A percentile compares a stretch with the other conserved stretches of the same genome.
phyloP scores from a whole-genome alignment of 2,797 vertebrate genomes.

The Helicolenus hilgendorfi region DNA sequence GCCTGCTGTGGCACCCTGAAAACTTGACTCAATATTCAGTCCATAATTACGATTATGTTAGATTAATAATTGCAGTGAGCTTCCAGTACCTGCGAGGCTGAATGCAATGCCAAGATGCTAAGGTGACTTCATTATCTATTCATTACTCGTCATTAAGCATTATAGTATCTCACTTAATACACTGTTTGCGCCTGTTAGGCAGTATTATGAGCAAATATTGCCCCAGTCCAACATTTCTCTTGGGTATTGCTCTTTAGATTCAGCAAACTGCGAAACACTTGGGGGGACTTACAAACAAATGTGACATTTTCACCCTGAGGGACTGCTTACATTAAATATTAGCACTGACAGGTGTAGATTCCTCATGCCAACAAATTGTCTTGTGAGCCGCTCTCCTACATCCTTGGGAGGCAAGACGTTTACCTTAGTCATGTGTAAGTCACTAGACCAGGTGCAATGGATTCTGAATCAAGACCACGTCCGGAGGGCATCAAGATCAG shows the following conservation, averaged over 20 bases:
- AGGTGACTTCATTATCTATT: conserved; percentile 81
- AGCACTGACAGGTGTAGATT: conserved; percentile 66
- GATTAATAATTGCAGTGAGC: conserved; percentile 81
- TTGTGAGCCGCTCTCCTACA: conserved; percentile 14
- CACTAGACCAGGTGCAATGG: neutral
- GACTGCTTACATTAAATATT: conserved; percentile 69
- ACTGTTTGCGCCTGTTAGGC: conserved; percentile 39
- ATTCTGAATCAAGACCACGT: neutral
- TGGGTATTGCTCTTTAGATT: conserved; percentile 32
- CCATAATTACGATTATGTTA: conserved; percentile 80
- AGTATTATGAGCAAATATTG: conserved; percentile 46
- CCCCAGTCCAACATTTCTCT: conserved; percentile 35
- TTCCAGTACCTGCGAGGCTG: conserved; percentile 57
- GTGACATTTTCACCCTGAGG: conserved; percentile 65
- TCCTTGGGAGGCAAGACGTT: conserved; percentile 3
- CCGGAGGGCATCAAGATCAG: neutral
- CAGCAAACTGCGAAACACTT: conserved; percentile 48
- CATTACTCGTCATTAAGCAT: conserved; percentile 77
- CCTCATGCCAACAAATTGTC: conserved; percentile 51
- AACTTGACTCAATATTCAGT: conserved; percentile 77
- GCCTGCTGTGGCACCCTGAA: conserved; percentile 68
- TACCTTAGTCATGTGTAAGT: neutral
- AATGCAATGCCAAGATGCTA: conserved; percentile 43
- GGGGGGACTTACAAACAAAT: conserved; percentile 59
- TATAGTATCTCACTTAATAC: conserved; percentile 54